phyloP scores from a whole-genome alignment of 2,797 vertebrate genomes.

The Sparus aurata region DNA sequence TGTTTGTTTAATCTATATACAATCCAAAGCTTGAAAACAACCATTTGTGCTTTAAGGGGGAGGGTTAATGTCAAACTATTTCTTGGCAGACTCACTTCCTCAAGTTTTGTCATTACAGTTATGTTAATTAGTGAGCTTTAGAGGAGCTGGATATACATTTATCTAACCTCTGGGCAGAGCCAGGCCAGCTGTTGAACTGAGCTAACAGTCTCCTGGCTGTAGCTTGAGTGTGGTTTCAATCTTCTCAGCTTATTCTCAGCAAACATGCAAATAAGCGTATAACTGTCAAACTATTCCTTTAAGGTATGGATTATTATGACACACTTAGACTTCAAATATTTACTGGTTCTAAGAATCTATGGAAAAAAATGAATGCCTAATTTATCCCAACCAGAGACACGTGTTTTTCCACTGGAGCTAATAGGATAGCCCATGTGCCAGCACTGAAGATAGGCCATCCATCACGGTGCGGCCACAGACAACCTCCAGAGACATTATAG shows the following conservation, averaged over 20 bases:
- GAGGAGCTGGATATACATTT: background rate
- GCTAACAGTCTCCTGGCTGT: background rate
- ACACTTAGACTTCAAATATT: constrained; percentile 31
- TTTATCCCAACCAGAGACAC: constrained; percentile 41
- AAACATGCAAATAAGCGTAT: background rate
- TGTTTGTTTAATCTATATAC: background rate
- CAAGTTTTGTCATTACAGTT: background rate
- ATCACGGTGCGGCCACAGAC: constrained; percentile 61
- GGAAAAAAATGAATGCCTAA: constrained; percentile 16
- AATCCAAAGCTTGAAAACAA: background rate
- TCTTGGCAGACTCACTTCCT: background rate
- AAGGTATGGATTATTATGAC: constrained; percentile 24
- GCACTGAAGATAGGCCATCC: constrained; percentile 62
- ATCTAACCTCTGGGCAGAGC: constrained; percentile 3
- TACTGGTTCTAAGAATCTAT: constrained; percentile 38
- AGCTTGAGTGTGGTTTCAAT: background rate
- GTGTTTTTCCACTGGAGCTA: constrained; percentile 55
- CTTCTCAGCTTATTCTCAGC: background rate
- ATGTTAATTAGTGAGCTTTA: background rate
- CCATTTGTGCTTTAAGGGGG: background rate
- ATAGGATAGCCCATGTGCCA: constrained; percentile 43
- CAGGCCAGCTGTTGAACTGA: constrained; percentile 1
- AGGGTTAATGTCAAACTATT: background rate
- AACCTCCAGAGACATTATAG: constrained; percentile 64
- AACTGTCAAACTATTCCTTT: constrained; percentile 6